Conservation (phyloP, 2,888 invertebrate species). For the Acanthoscelides obtectus region DNA sequence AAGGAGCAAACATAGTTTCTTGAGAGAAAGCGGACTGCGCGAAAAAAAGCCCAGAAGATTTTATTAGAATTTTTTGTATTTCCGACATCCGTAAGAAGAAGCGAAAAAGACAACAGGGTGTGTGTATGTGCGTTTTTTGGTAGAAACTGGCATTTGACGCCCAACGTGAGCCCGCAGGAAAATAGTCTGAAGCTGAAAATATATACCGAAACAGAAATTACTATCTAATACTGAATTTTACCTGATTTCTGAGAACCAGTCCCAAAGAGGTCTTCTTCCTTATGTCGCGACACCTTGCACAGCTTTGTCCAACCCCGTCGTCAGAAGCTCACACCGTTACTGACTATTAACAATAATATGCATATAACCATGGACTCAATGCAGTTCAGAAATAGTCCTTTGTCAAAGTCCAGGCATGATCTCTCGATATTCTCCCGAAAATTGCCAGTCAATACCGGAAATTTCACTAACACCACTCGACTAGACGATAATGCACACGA, state of each 20-base stretch:
- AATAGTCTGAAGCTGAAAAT: no score
- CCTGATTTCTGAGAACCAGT: constrained; percentile 24
- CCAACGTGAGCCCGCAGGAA: no score
- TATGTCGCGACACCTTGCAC: constrained; percentile 25
- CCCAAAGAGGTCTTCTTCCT: constrained; percentile 21
- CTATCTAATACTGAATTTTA: no score
- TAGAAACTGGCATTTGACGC: no score
- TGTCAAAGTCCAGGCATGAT: background rate
- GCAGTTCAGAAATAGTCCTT: constrained; percentile 8
- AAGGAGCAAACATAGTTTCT: no score
- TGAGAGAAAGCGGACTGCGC: no score
- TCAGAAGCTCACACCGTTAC: constrained; percentile 1
- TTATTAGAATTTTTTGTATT: no score
- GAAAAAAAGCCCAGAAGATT: no score
- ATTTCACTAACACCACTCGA: constrained; percentile 11
- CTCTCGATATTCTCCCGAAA: background rate
- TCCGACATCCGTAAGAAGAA: no score
- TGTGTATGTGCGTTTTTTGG: no score
- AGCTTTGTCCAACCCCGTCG: constrained; percentile 14
- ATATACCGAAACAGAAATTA: no score
- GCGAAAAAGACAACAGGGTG: no score
- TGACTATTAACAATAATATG: background rate
- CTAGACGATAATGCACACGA: constrained; percentile 24
- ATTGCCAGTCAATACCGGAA: constrained; percentile 6
- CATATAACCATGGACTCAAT: background rate